Base-by-base conservation (phyloP, 1,140 invertebrate genomes). In the Anoplolepis gracilipes region DNA sequence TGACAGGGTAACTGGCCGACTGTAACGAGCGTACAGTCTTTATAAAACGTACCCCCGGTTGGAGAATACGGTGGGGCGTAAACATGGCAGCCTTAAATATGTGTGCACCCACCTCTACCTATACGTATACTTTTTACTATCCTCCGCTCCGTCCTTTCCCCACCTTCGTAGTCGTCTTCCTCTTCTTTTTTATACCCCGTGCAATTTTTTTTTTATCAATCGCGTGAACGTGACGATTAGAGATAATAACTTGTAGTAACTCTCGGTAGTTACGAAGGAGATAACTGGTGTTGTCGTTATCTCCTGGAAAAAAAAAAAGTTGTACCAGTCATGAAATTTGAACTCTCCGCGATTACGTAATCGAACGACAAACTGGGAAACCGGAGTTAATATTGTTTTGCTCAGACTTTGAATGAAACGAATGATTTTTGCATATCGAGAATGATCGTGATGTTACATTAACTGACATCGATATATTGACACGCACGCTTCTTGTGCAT, bases 11-110 rank as follows among this genome's bases (percentile, higher is more conserved):
- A 88, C 86, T 90, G 55, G 16, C 55, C 4, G 62, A 49, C 55
- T 82, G 75, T 7, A 86, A 62, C 46, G 19, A 67, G 46, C 46
- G 84, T 57, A 55, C 69, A 64, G 69, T 79, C 69, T 42, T 90
- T 85, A 90, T 86, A 57, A 90, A 88, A 69, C 85, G 75, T 7
- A 61, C 22, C 19, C 72, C 82, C 19, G 19, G 30, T 65, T 57
- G 65, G 13, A 85, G 8, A 33, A 42, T 16, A 65, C 88, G 87
- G 87, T 90, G 87, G 89, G 86, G 79, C 10, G 42, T 55, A 67
- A 87, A 86, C 89, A 90, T 90, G 89, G 79, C 79, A 77, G 59
- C 67, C 49, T 85, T 85, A 30, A 61, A 73, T 46, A 36, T 11
- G 46, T 5, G 30, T 25, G 16, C 55, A 57, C 30, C 42, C 8